phyloP scores from a whole-genome alignment of 2,888 invertebrate genomes.

The Fragum sueziense region DNA sequence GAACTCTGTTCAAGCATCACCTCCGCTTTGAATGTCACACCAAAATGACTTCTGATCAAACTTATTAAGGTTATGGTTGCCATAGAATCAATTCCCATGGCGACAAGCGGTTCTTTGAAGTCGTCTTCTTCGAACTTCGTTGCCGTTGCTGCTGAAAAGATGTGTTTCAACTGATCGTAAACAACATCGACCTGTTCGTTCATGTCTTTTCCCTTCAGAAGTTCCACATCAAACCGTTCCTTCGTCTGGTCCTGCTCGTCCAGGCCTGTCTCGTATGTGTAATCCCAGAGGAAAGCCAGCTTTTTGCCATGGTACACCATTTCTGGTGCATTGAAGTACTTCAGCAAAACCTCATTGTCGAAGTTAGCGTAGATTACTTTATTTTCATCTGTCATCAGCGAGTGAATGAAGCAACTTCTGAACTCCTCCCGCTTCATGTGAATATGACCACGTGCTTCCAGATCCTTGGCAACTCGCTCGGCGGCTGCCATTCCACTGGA shows the following conservation, averaged over 20 bases:
- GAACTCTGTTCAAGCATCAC: not conserved
- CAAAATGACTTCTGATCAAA: not conserved
- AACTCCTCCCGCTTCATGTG: not conserved
- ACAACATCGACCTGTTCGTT: not conserved
- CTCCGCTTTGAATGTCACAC: not conserved
- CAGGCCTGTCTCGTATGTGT: not conserved
- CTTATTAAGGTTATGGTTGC: not conserved
- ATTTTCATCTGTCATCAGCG: not conserved
- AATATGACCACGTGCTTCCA: not conserved
- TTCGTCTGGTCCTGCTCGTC: not conserved
- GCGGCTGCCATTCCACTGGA: not conserved
- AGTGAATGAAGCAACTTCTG: conserved; percentile 2
- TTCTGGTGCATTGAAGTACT: not conserved
- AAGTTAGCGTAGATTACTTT: not conserved
- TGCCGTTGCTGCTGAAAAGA: not conserved
- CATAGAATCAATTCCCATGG: not conserved
- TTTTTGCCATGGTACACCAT: not conserved
- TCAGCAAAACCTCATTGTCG: not conserved
- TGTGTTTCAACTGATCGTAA: not conserved
- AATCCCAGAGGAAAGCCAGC: not conserved
- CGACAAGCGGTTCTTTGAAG: not conserved
- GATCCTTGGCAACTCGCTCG: not conserved
- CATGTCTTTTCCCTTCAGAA: not conserved
- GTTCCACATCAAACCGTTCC: not conserved
- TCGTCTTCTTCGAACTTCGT: not conserved